Evolutionary conservation across 2,797 vertebrate species (phyloP).

Genomic region (Sebastes itinus): DNA sequence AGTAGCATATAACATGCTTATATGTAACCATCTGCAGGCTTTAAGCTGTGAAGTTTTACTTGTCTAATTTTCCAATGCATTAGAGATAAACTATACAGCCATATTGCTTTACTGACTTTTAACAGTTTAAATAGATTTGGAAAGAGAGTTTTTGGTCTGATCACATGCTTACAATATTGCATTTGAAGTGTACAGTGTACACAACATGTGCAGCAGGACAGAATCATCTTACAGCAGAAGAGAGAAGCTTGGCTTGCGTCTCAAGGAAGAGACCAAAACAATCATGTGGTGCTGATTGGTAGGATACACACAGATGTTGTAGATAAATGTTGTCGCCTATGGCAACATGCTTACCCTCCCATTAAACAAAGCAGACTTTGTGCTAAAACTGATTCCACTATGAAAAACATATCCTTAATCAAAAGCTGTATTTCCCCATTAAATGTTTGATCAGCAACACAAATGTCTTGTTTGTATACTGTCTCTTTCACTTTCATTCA

Average conservation of each 20-base stretch:
- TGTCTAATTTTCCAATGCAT: neutral
- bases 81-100: neutral
- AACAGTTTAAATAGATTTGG: neutral
- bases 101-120: neutral
- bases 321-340: conserved; percentile 23
- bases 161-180: neutral
- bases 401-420: conserved; percentile 24
- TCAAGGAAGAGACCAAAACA: conserved; percentile 36
- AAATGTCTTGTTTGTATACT: conserved; percentile 1
- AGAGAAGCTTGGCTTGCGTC: conserved; percentile 5
- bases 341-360: conserved; percentile 14
- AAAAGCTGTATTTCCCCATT: conserved; percentile 22
- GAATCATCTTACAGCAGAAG: neutral
- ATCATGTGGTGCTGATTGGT: conserved; percentile 36
- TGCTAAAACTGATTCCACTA: conserved; percentile 1
- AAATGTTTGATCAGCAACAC: conserved; percentile 29
- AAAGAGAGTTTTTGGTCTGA: neutral
- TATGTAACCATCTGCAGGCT: neutral
- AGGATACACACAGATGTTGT: conserved; percentile 53
- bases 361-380: conserved; percentile 34
- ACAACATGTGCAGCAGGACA: neutral
- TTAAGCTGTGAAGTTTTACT: neutral
- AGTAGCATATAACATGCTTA: neutral
- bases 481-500: conserved; percentile 14
- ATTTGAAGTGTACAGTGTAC: neutral